Base-by-base conservation (phyloP, 1,140 invertebrate genomes). In the Thaumetopoea pityocampa region DNA sequence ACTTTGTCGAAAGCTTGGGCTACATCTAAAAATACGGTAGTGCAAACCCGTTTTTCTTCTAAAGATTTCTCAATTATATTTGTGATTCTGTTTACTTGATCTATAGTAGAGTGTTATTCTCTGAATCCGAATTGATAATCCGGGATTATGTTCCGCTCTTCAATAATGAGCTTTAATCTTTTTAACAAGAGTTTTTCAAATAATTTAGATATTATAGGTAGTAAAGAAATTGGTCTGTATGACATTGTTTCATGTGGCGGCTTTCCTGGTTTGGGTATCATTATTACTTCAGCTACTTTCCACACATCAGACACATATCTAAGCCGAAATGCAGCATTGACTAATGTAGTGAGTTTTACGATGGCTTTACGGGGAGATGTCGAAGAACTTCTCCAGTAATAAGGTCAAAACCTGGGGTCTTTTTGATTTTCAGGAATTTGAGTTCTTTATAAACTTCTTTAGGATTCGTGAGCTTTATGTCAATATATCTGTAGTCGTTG, bases 211-310 rank as follows among this genome's bases (percentile, higher is more conserved):
- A 38, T 16, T 10, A 38, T 9, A 19, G 36, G 17, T 20, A 38
- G 17, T 5, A 38, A 14, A 6, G 18, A 23, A 7, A 38, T 27
- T 11, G 35, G 35, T 26, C 35, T 38, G 23, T 38, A 38, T 0
- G 35, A 38, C 2, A n/a, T 15, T 6, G 12, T 24, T 19, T 38
- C 35, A 6, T 38, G 35, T 4, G 16, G 24, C 0, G 35, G 24
- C 19, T 38, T 38, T 2, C 35, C 23, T 17, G 35, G 35, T 38
- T 38, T 38, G 14, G 35, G 23, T 38, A 28, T 38, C 35, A 38
- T 38, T 6, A 38, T 38, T 5, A 38, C 9, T 15, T 27, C 18
- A 4, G 35, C 35, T 7, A 38, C 20, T 38, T 38, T 38, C 24
- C 35, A 38, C 2, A 15, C 16, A 5, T 10, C 15, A 16, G 35